phyloP scores from a whole-genome alignment of 2,113 vertebrate genomes.

The Nothobranchius kuhntae region DNA sequence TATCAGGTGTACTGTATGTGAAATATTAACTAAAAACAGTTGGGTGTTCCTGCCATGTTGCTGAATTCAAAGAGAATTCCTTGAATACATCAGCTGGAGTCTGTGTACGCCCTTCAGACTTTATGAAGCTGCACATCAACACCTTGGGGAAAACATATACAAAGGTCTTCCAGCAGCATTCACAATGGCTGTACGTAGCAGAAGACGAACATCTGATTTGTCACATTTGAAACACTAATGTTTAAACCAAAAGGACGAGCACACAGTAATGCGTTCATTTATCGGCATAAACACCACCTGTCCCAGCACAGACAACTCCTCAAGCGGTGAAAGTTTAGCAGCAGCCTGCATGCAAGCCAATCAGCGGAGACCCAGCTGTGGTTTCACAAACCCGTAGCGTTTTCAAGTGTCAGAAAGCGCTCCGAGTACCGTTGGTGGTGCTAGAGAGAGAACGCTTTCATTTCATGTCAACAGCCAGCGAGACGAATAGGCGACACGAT shows the following conservation, averaged over 20 bases:
- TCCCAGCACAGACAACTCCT: constrained; percentile 91
- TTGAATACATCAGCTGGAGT: constrained; percentile 22
- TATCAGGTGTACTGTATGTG: constrained; percentile 6
- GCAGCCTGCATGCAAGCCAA: constrained; percentile 77
- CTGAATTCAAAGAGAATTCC: constrained; percentile 48
- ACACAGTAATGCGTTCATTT: constrained; percentile 97
- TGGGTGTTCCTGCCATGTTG: constrained; percentile 3
- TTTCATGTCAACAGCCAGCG: constrained; percentile 79
- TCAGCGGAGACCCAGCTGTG: constrained; percentile 78
- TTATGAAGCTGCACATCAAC: constrained; percentile 45
- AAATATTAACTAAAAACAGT: constrained; percentile 23
- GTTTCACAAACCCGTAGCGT: constrained; percentile 70
- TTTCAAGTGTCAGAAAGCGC: constrained; percentile 80
- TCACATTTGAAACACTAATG: constrained; percentile 99
- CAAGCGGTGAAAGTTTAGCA: constrained; percentile 87
- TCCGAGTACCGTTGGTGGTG: constrained; percentile 71
- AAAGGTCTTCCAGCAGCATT: constrained; percentile 58
- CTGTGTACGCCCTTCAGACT: constrained; percentile 38
- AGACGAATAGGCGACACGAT: constrained; percentile 76
- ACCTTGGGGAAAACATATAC: constrained; percentile 48
- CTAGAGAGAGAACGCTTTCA: constrained; percentile 77
- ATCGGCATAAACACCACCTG: constrained; percentile 99
- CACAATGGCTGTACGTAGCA: constrained; percentile 79
- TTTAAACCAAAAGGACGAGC: constrained; percentile 99
- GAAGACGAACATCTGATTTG: constrained; percentile 99